These are phyloP conservation scores for Tyrannus savana DNA, from an alignment of 2,113 vertebrate species.

Conservation along the genomic window DNA sequence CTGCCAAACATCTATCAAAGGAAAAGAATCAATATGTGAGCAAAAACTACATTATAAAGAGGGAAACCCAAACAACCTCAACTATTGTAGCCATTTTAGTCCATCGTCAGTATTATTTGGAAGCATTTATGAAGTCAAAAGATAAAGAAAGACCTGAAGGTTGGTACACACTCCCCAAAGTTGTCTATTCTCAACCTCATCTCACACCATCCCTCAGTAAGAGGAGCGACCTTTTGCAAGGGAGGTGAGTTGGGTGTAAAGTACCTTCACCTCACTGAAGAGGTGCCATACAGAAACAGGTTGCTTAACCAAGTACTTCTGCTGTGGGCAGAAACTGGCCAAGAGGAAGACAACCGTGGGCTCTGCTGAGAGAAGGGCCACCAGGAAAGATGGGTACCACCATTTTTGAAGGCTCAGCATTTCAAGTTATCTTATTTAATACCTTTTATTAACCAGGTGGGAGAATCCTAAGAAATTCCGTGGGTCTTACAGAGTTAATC, in stretches of 20 bases:
- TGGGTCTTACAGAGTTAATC: not conserved
- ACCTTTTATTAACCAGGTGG: not conserved
- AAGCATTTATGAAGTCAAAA: not conserved
- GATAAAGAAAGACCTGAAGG: not conserved
- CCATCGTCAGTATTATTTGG: not conserved
- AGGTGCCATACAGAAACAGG: not conserved
- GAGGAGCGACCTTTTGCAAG: fast-evolving
- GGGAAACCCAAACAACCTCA: not conserved
- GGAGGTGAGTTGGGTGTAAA: not conserved
- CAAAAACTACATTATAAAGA: not conserved
- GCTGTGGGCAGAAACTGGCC: not conserved
- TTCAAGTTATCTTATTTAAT: not conserved
- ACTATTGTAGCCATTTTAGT: not conserved
- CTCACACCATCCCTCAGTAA: not conserved
- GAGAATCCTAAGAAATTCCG: not conserved
- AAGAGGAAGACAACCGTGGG: fast-evolving
- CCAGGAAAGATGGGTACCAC: not conserved
- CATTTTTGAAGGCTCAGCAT: not conserved
- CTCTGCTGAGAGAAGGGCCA: not conserved
- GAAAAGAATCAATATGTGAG: not conserved
- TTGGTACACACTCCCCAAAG: not conserved
- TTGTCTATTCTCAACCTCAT: not conserved
- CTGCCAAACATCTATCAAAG: not conserved
- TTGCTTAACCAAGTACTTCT: not conserved
- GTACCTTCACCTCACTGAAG: not conserved